Base-by-base conservation (phyloP, 2,888 invertebrate species). In the Masnerella sp. region DNA sequence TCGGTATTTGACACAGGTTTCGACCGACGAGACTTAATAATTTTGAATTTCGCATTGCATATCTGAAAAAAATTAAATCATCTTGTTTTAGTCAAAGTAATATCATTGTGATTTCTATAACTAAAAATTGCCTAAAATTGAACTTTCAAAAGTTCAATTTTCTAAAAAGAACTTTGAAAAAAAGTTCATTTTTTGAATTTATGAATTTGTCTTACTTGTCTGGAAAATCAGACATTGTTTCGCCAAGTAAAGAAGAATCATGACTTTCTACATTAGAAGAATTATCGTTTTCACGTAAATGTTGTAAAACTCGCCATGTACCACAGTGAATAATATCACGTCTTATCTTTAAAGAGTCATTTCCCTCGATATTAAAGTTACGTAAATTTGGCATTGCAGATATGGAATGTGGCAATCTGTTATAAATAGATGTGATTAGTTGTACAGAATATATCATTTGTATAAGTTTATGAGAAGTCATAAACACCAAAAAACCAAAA, bases 281-380 rank as follows among this genome's bases (percentile, higher is more conserved):
- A 0, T 89, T 85, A 76, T 90, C 88, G 67, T 91, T 92, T 76
- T 94, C 93, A 2, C 93, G 89, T 25, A 95, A 88, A 83, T 93
- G 94, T 84, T 93, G 93, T 85, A 97, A 90, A 83, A 97, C 91
- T 67, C 95, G 88, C 34, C 91, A 90, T 0, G 96, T 95, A n/a
- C 97, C 97, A 68, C 95, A 92, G 83, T 93, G 91, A 54, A 97
- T 90, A 61, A 97, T 91, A 86, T 97, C 97, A 68, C 93, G 91
- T 28, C 97, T 89, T 20, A 97, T 92, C 54, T 92, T 92, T 80
- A 93, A 91, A 77, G 97, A 89, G 80, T 94, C 93, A 88, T 97
- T 97, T 3, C 97, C 97, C 77, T 96, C 95, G 81, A 97, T 90
- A 74, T 92, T 92, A 51, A 97, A 90, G 77, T 93, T 93, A 81